A percentile compares a stretch with the other conserved stretches of the same genome.
phyloP scores from a whole-genome alignment of 2,888 invertebrate species.

The Cynaeus angustus region DNA sequence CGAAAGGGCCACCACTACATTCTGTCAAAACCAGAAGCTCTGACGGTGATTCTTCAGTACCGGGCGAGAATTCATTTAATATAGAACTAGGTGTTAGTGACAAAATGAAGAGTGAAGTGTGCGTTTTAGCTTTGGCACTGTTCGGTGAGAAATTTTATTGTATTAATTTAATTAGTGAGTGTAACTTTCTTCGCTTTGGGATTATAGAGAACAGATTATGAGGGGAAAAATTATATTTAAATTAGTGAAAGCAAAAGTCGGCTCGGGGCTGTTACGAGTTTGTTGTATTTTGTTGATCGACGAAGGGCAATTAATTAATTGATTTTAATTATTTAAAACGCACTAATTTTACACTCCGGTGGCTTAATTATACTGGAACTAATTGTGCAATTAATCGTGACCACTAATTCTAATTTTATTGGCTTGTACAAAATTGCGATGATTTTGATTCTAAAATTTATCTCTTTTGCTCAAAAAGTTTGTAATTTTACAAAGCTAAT shows the following conservation, averaged over 20 bases:
- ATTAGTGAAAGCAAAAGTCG: constrained; percentile 40
- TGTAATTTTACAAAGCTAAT: too few relatives aligned
- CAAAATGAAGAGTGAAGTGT: constrained; percentile 60
- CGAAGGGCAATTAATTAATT: constrained; percentile 2
- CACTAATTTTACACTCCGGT: too few relatives aligned
- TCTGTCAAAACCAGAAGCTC: constrained; percentile 62
- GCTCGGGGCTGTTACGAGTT: neutral
- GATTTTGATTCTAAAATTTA: too few relatives aligned
- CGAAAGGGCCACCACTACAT: constrained; percentile 56
- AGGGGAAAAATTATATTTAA: constrained; percentile 22
- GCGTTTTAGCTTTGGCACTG: constrained; percentile 56
- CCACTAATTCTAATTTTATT: too few relatives aligned
- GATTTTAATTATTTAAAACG: neutral
- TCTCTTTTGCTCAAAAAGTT: too few relatives aligned
- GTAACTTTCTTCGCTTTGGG: constrained; percentile 9
- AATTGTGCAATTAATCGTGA: too few relatives aligned
- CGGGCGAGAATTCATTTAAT: constrained; percentile 54
- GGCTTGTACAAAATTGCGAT: too few relatives aligned
- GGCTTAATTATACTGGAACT: too few relatives aligned
- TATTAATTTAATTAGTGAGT: constrained; percentile 11
- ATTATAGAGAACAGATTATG: constrained; percentile 2
- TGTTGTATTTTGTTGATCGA: neutral
- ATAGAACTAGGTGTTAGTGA: constrained; percentile 37
- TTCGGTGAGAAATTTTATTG: constrained; percentile 53
- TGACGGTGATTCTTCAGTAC: constrained; percentile 56